phyloP scores from a whole-genome alignment of 2,797 vertebrate species.

The Eulemur rubriventer region DNA sequence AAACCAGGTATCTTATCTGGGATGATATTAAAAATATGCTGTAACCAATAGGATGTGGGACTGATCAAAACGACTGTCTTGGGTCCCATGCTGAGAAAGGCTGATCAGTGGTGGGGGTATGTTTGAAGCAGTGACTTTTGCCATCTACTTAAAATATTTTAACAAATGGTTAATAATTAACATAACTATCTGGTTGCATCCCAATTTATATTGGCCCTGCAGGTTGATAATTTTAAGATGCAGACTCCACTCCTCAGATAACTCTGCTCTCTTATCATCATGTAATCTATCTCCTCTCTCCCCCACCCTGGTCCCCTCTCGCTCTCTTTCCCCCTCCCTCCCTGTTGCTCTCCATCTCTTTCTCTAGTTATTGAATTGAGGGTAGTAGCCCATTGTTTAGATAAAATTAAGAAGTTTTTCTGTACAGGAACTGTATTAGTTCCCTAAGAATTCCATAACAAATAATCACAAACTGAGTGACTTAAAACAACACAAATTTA shows the following conservation, averaged over 20 bases:
- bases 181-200: neutral
- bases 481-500: neutral
- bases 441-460: neutral
- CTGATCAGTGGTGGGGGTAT: neutral
- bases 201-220: neutral
- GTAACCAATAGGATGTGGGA: neutral
- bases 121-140: neutral
- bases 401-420: neutral
- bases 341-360: neutral
- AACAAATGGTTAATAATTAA: neutral
- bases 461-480: neutral
- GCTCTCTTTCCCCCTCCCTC: neutral
- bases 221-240: neutral
- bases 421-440: neutral
- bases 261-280: neutral
- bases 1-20: neutral
- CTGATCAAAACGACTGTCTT: neutral
- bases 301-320: neutral
- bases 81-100: neutral
- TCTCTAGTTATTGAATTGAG: neutral
- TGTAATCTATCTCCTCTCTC: neutral
- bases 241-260: neutral
- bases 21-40: neutral
- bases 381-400: neutral
- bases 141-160: neutral